phyloP scores from a whole-genome alignment of 2,113 vertebrate genomes.

The Pionites leucogaster region DNA sequence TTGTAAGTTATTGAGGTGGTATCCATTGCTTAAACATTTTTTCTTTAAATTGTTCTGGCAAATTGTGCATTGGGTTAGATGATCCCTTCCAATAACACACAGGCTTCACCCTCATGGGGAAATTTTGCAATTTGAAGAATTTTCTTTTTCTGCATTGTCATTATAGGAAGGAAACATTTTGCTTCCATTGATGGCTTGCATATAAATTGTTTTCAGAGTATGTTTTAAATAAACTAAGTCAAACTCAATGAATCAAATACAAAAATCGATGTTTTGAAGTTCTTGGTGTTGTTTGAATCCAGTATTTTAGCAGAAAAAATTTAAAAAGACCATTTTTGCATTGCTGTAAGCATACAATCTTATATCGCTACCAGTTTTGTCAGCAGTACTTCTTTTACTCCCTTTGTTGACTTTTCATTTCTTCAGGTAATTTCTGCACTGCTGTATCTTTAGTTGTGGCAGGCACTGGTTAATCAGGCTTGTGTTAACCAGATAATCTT shows the following conservation, averaged over 20 bases:
- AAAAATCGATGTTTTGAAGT: neutral
- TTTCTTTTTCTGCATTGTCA: neutral
- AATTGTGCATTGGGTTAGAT: accelerated
- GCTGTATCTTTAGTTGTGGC: neutral
- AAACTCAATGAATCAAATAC: neutral
- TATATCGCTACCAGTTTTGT: neutral
- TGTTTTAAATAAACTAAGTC: accelerated
- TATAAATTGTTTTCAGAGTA: neutral
- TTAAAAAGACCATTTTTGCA: neutral
- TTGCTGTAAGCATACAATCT: accelerated
- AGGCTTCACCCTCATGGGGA: neutral
- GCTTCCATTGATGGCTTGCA: neutral
- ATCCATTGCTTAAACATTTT: neutral
- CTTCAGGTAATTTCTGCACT: neutral
- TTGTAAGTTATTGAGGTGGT: accelerated
- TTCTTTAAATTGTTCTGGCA: neutral
- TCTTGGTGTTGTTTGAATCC: neutral
- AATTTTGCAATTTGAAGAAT: neutral
- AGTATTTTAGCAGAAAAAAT: neutral
- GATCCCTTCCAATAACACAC: neutral
- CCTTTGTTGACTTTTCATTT: neutral
- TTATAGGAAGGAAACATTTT: neutral
- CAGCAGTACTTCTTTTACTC: neutral
- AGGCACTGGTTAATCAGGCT: neutral
- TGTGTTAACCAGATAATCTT: neutral